phyloP scores from a whole-genome alignment of 2,797 vertebrate genomes.

The Microctenopoma steveboyesi region DNA sequence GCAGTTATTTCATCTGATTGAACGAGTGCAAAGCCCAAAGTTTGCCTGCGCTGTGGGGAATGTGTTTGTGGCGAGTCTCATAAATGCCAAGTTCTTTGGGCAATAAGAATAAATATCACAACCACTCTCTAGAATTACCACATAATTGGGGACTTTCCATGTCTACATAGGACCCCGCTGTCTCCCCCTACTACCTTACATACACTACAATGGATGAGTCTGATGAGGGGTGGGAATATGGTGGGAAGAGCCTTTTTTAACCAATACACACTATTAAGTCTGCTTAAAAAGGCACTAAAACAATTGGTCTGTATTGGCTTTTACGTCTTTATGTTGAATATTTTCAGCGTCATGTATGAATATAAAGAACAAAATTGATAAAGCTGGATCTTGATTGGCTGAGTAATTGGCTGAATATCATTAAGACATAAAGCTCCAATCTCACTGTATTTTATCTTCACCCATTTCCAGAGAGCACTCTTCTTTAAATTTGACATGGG shows the following conservation, averaged over 20 bases:
- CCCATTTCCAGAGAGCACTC: background rate
- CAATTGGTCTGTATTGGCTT: background rate
- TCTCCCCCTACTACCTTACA: conserved; percentile 65
- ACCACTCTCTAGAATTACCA: conserved; percentile 84
- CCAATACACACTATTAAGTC: conserved; percentile 41
- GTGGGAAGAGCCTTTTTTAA: conserved; percentile 53
- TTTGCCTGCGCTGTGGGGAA: conserved; percentile 78
- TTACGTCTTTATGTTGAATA: background rate
- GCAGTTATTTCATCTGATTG: conserved; percentile 77
- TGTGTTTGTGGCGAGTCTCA: conserved; percentile 83
- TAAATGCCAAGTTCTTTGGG: conserved; percentile 85
- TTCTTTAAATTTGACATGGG: background rate
- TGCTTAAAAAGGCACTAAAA: background rate
- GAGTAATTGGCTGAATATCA: too few relatives aligned
- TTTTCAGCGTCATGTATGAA: background rate
- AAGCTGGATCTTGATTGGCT: too few relatives aligned
- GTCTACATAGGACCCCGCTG: conserved; percentile 75
- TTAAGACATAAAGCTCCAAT: too few relatives aligned
- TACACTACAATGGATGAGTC: conserved; percentile 59
- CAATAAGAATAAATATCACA: conserved; percentile 86
- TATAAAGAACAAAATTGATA: too few relatives aligned
- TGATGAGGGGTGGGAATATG: conserved; percentile 45
- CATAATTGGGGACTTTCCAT: conserved; percentile 91
- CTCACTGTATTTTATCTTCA: too few relatives aligned
- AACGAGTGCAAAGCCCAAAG: conserved; percentile 68